Evolutionary conservation across 2,113 vertebrate species (phyloP).

Genomic region (Carettochelys insculpta): DNA sequence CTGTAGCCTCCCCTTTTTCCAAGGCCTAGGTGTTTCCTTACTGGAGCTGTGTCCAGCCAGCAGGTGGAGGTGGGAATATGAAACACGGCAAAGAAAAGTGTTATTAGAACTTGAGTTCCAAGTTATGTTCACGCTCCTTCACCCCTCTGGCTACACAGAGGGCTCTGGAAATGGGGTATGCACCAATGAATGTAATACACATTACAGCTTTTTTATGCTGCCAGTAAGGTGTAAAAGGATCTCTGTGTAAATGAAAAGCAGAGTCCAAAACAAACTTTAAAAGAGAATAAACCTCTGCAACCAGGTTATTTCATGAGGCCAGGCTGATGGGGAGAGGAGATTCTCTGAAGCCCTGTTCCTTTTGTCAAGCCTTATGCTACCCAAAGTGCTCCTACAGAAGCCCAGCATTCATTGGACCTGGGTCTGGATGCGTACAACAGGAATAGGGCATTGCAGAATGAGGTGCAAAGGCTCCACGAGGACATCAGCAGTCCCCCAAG

Average conservation of each 20-base stretch:
- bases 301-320: neutral
- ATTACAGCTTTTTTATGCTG: neutral
- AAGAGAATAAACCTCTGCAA: neutral
- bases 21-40: neutral
- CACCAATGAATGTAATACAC: neutral
- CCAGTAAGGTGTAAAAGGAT: neutral
- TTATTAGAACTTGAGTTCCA: neutral
- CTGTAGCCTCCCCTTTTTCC: neutral
- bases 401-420: neutral
- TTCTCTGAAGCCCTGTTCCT: neutral
- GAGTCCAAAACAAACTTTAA: neutral
- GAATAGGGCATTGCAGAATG: neutral
- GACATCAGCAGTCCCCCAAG: neutral
- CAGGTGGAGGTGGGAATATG: neutral
- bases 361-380: neutral
- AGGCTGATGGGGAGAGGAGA: neutral
- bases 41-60: neutral
- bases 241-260: neutral
- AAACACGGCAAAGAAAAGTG: neutral
- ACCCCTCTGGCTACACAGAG: neutral
- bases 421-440: neutral
- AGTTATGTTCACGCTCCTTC: neutral
- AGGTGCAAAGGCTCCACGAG: neutral
- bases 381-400: neutral
- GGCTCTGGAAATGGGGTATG: neutral